These are phyloP conservation scores for Drosophila varians DNA, from an alignment of 1,140 invertebrate genomes.

Conservation along the genomic window DNA sequence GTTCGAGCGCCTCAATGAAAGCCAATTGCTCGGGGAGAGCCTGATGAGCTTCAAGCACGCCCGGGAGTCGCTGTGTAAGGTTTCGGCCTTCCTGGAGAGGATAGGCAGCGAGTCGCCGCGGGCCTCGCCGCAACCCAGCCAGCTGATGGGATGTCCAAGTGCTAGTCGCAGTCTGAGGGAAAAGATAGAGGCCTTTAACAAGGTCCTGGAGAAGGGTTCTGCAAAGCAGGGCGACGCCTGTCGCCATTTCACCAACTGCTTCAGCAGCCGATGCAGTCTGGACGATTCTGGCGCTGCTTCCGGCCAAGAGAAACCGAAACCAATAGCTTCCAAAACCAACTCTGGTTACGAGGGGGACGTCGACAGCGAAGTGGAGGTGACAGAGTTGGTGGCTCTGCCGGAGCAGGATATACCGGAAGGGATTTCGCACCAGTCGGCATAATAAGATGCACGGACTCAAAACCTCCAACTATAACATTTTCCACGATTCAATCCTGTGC, in stretches of 20 bases:
- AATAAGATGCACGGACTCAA: neutral
- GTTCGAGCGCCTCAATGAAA: conserved; percentile 59
- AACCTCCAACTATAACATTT: too few relatives aligned
- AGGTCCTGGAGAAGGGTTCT: conserved; percentile 19
- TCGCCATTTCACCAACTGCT: conserved; percentile 50
- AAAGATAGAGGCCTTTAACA: conserved; percentile 59
- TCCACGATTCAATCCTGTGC: neutral
- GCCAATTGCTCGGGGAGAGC: conserved; percentile 50
- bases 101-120: neutral
- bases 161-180: conserved; percentile 44
- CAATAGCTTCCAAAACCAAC: conserved; percentile 11
- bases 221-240: conserved; percentile 6
- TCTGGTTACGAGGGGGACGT: conserved; percentile 62
- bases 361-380: conserved; percentile 49
- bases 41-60: conserved; percentile 50
- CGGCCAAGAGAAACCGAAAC: neutral
- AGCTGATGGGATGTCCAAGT: neutral
- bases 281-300: neutral
- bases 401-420: neutral
- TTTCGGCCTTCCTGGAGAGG: conserved; percentile 24
- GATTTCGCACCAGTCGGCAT: neutral
- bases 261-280: conserved; percentile 28
- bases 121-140: conserved; percentile 2
- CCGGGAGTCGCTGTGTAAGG: conserved; percentile 59
- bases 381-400: neutral